Evolutionary conservation across 2,113 vertebrate genomes (phyloP).

Genomic region (Apteryx owenii): DNA sequence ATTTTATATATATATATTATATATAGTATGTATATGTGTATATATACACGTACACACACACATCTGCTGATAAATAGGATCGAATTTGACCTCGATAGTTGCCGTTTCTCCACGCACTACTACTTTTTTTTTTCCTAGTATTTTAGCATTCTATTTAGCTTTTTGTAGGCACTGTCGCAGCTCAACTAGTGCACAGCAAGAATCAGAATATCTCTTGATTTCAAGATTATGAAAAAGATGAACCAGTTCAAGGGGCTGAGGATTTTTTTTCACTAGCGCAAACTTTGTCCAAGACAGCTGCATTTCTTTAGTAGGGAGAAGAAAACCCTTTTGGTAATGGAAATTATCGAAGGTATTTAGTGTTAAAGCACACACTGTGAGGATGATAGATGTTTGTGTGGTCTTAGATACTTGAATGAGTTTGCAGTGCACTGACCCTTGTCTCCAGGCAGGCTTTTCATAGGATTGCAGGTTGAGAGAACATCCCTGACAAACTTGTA

Average conservation of each 20-base stretch:
- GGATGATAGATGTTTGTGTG: slow-evolving; percentile 43
- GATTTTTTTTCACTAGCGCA: not conserved
- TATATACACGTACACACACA: too few species aligned
- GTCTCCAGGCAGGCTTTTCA: slow-evolving; percentile 1
- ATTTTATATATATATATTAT: not conserved
- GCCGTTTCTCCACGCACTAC: not conserved
- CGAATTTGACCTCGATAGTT: not conserved
- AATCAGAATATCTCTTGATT: not conserved
- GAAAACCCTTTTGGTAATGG: slow-evolving; percentile 25
- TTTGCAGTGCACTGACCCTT: not conserved
- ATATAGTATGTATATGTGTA: not conserved
- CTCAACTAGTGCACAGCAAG: not conserved
- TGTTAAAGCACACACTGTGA: not conserved
- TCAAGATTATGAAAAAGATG: not conserved
- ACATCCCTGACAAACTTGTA: not conserved
- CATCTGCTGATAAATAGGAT: not conserved
- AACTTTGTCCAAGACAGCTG: not conserved
- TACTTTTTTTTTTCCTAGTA: not conserved
- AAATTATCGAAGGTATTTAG: slow-evolving; percentile 30
- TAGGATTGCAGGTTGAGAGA: not conserved
- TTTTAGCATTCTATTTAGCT: not conserved
- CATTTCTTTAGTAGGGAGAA: slow-evolving; percentile 35
- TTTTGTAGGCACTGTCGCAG: not conserved
- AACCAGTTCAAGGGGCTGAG: not conserved
- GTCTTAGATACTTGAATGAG: not conserved